Conservation (phyloP, 2,113 vertebrate genomes). For the Chionodraco myersi region DNA sequence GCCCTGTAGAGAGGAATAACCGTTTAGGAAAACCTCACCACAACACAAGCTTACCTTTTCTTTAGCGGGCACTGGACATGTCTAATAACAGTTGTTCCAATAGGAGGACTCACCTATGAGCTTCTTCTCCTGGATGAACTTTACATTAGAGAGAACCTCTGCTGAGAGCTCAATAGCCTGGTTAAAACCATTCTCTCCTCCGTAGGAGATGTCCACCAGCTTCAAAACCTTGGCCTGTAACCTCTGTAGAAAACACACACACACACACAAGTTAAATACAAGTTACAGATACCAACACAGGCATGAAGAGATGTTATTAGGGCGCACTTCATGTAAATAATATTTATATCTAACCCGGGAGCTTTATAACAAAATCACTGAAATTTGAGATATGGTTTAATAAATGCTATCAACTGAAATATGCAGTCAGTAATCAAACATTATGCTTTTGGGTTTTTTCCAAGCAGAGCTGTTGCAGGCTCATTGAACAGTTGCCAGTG, state of each 20-base stretch:
- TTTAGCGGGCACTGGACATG: not conserved
- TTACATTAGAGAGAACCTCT: slow-evolving; percentile 98
- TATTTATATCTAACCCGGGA: not conserved
- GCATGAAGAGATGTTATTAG: not conserved
- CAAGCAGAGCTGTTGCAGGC: not conserved
- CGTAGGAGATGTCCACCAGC: slow-evolving; percentile 99
- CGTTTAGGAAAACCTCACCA: slow-evolving; percentile 4
- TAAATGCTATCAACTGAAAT: not conserved
- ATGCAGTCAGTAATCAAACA: not conserved
- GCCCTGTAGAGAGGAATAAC: slow-evolving; percentile 80
- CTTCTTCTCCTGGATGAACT: slow-evolving; percentile 99
- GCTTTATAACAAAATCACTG: too few relatives aligned
- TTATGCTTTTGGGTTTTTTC: not conserved
- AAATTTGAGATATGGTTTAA: not conserved
- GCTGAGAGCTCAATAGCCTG: slow-evolving; percentile 99
- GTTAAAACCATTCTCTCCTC: slow-evolving; percentile 99
- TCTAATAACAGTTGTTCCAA: not conserved
- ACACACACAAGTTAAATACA: slow-evolving; percentile 6
- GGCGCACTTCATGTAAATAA: not conserved
- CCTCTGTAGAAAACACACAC: slow-evolving; percentile 81
- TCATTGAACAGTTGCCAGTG: not conserved
- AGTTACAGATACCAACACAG: not conserved
- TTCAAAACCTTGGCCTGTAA: slow-evolving; percentile 99
- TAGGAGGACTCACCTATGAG: slow-evolving; percentile 90
- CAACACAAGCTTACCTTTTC: not conserved